Conservation (phyloP, 2,888 invertebrate genomes). For the Apodemia hepburni region DNA sequence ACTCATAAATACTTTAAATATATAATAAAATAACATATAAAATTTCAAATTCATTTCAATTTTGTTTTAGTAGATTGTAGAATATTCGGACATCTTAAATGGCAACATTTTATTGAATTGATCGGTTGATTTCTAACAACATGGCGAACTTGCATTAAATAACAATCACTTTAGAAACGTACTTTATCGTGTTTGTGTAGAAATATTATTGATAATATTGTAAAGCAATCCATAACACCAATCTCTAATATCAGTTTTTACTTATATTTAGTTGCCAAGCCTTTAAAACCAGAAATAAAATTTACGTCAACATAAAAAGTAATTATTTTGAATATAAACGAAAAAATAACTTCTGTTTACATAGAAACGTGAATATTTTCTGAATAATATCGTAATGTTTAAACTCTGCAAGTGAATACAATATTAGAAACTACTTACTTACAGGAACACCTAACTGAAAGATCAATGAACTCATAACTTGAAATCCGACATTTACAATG, state of each 20-base stretch:
- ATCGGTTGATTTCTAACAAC: constrained; percentile 55
- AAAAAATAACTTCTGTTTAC: neutral
- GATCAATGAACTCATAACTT: constrained; percentile 30
- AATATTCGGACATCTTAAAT: neutral
- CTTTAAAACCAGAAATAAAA: neutral
- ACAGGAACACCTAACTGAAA: constrained; percentile 19
- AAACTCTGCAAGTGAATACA: neutral
- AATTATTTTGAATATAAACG: constrained; percentile 1
- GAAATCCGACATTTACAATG: constrained; percentile 41
- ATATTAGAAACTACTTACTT: constrained; percentile 4
- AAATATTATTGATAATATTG: neutral
- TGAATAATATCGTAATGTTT: neutral
- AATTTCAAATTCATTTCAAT: too few relatives aligned
- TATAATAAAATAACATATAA: too few relatives aligned
- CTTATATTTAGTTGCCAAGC: too few relatives aligned
- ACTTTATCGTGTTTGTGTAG: neutral
- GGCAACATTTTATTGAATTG: constrained; percentile 38
- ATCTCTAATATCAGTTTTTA: neutral
- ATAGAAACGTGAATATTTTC: neutral
- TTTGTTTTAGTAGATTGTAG: neutral
- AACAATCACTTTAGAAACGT: constrained; percentile 9
- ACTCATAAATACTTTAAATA: too few relatives aligned
- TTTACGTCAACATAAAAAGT: neutral
- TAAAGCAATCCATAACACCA: neutral
- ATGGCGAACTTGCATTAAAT: constrained; percentile 51